Base-by-base conservation (phyloP, 92 coral and sea anemone species). In the Muricea muricata region DNA sequence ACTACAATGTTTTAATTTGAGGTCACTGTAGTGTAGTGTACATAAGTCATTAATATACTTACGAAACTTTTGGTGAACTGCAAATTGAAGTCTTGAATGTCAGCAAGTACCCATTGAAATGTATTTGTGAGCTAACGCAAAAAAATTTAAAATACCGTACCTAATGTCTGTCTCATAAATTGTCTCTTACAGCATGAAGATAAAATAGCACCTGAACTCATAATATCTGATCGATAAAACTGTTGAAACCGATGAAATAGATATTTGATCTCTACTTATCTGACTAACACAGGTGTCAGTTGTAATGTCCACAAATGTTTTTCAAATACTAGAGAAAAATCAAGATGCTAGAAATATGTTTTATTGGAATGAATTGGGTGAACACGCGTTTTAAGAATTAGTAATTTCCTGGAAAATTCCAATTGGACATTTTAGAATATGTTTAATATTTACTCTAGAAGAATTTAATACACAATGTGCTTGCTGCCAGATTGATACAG, bases 281-380 rank as follows among this genome's bases (percentile, higher is more conserved):
- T 7, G 17, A 63, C 28, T 26, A 63, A 13, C 70, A 63, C 70
- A 63, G 70, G 70, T 63, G 68, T 12, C 68, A 60, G 28, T n/a
- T 30, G 60, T 52, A 17, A 25, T 1, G 28, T 63, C 37, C 18
- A 21, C 30, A 57, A 57, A 32, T 45, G 8, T 45, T 2, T 45
- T 45, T 45, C 14, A 8, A 1, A 8, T 45, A 45, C 60, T 52
- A 7, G 4, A 18, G 18, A 52, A 52, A 23, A 52, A 52, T 52
- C 60, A 17, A 17, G 21, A 52, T 8, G 50, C 1, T 8, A 45
- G 50, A 6, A 45, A 9, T 52, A 52, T 52, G 60, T 52, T 52
- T 45, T 17, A 52, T 18, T 17, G 21, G 20, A 52, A 52, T 52
- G 2, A 52, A 52, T 52, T 52, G 60, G 23, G 1, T 18, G 4